These are phyloP conservation scores for Dendrocincla tyrannina DNA, from an alignment of 2,797 vertebrate genomes.

Conservation along the genomic window DNA sequence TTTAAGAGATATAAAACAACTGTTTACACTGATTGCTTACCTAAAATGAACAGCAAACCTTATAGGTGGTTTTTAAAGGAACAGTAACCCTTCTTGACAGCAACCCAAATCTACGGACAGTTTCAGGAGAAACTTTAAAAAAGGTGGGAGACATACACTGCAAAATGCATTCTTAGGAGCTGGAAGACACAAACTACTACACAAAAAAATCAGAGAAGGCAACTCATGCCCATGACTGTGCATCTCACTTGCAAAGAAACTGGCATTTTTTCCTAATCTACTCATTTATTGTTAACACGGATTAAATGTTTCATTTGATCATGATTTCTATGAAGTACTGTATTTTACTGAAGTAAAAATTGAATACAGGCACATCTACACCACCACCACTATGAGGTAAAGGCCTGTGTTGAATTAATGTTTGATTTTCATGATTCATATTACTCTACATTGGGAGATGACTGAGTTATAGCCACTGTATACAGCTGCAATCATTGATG, in stretches of 20 bases:
- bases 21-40: not conserved
- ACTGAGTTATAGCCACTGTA: not conserved
- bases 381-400: not conserved
- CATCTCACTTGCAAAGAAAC: not conserved
- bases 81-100: not conserved
- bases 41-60: not conserved
- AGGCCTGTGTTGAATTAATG: not conserved
- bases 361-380: not conserved
- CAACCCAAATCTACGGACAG: not conserved
- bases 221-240: not conserved
- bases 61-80: not conserved
- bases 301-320: not conserved
- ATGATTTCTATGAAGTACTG: not conserved
- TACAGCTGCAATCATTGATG: not conserved
- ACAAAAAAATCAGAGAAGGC: not conserved
- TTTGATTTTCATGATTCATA: not conserved
- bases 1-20: not conserved
- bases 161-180: not conserved
- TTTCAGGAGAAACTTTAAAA: not conserved
- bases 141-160: not conserved
- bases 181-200: not conserved
- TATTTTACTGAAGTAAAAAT: not conserved
- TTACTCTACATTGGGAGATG: not conserved
- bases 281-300: not conserved
- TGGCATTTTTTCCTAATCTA: not conserved